Base-by-base conservation (phyloP, 1,140 invertebrate species). In the Ceratina calcarata region DNA sequence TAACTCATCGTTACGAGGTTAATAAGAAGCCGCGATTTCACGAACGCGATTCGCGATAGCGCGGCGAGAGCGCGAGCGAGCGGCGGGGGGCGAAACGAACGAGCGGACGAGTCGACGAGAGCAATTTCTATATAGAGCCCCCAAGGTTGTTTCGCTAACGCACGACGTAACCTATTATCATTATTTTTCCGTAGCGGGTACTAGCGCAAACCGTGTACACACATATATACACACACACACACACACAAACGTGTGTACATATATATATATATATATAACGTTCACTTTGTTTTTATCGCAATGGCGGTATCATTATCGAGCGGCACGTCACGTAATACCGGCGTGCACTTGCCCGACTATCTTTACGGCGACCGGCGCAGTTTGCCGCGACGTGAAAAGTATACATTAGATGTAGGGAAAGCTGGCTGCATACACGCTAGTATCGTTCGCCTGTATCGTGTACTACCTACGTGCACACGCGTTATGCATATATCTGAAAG, bases 311-410 rank as follows among this genome's bases (percentile, higher is more conserved):
- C 85, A 83, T 85, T 88, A 87, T 86, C 83, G 86, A 82, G 66
- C 78, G 68, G 76, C 84, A 85, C 82, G 87, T 86, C 86, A 82
- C 82, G 84, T 86, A 88, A 86, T 88, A 87, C 78, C 81, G 69
- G 76, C 51, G 61, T 55, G 84, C 78, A 86, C 80, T 87, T 77
- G 74, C 65, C 78, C 83, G 80, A 81, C 85, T 82, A 86, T 87
- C 82, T 87, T 84, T 80, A 82, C 70, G 78, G 65, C 84, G 72
- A 57, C 18, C 77, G 68, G 45, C 20, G 88, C 82, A 82, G 83
- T 88, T 86, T 86, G 78, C 80, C 82, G 82, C 83, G 83, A 89
- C 87, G 87, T 89, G 86, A 84, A 88, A 90, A 89, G 86, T 84
- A 80, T 88, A 85, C 89, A 86, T 89, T 88, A 88, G 83, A 89